These are phyloP conservation scores for Mastomys coucha DNA, from an alignment of 2,113 vertebrate species.

Conservation along the genomic window DNA sequence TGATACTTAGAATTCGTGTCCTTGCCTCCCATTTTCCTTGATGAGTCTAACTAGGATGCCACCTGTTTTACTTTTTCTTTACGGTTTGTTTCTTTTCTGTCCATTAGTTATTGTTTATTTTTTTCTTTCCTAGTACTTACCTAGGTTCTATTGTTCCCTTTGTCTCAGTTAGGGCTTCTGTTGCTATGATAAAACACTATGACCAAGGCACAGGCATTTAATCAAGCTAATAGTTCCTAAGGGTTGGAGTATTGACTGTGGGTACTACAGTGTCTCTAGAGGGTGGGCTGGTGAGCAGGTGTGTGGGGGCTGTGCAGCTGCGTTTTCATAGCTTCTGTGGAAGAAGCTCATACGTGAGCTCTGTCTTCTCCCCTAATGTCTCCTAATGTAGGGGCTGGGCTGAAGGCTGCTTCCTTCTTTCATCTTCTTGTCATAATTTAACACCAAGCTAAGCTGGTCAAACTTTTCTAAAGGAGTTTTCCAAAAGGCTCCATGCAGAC, in stretches of 20 bases:
- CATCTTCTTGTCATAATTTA: background rate
- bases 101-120: constrained; percentile 8
- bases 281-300: background rate
- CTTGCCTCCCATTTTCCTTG: constrained; percentile 21
- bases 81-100: background rate
- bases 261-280: background rate
- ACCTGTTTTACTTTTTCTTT: background rate
- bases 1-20: background rate
- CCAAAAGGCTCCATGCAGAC: background rate
- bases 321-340: background rate
- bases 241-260: background rate
- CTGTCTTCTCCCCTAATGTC: background rate
- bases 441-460: background rate
- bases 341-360: background rate
- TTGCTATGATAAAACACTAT: background rate
- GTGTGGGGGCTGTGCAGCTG: background rate
- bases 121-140: constrained; percentile 34
- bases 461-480: constrained; percentile 12
- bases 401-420: background rate
- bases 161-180: background rate
- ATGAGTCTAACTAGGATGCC: background rate
- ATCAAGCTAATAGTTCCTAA: background rate
- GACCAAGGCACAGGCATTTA: background rate
- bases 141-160: background rate
- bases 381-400: background rate